Base-by-base conservation (phyloP, 2,113 vertebrate species). In the Thunnus thynnus region DNA sequence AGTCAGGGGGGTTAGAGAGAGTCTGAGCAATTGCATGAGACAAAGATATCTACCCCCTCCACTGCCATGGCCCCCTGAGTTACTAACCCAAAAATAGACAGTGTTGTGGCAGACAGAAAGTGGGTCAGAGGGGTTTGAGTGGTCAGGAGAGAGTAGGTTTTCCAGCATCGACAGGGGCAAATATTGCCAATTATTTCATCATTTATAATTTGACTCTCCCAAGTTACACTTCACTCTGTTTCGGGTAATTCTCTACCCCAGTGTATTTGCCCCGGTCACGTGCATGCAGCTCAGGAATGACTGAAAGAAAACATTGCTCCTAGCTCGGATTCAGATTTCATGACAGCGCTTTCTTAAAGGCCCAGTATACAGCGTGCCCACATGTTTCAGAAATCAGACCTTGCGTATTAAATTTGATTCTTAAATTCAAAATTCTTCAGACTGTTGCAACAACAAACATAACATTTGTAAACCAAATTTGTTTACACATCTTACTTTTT, bases 61-160 rank as follows among this genome's bases (percentile, higher is more conserved):
- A 3, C 44, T 48, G 66, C 84, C 63, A 61, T 36, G 80, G 70
- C 86, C 82, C 72, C 85, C 89, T 93, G 86, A 94, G 94, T 90
- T 78, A 86, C 83, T 71, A 54, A 62, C 69, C 93, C 92, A 89
- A 95, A 94, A 94, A 95, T 95, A 95, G 94, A 94, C 76, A 41
- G 61, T 86, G 92, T 91, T 92, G 66, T 78, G 80, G 78, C 83
- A 77, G 58, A 86, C 68, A 69, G 80, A 62, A 93, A 90, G 70
- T 92, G 74, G 90, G 90, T 88, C 91, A 93, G 58, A 69, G 27
- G n/a, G 71, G 36, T 80, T 69, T 61, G 32, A 76, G 64, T 58
- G 69, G 63, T 66, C 18, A 46, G 41, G 55, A 66, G 16, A 54
- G 52, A 20, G 13, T 8, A 44, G 12, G 12, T 55, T 74, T 83